phyloP scores from a whole-genome alignment of 2,797 vertebrate genomes.

The Amphiprion clarkii region DNA sequence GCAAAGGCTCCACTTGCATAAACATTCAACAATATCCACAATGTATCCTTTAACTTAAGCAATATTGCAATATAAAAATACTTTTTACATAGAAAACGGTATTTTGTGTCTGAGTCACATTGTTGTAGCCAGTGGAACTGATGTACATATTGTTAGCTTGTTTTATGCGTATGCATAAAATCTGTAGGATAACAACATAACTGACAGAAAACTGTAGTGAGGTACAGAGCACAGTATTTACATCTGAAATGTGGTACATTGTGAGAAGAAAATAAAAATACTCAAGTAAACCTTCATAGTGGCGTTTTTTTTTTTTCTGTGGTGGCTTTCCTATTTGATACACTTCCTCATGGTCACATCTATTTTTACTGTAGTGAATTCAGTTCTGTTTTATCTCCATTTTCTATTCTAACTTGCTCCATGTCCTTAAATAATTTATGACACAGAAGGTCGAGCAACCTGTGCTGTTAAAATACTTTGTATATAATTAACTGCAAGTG shows the following conservation, averaged over 20 bases:
- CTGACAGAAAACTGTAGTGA: too few relatives aligned
- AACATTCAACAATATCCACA: too few relatives aligned
- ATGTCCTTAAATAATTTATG: slow-evolving; percentile 36
- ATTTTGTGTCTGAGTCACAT: too few relatives aligned
- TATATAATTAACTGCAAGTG: slow-evolving; percentile 65
- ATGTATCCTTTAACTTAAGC: too few relatives aligned
- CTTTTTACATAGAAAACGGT: too few relatives aligned
- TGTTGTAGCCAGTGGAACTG: too few relatives aligned
- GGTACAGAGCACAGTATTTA: too few relatives aligned
- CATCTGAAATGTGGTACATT: neutral
- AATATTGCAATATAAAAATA: too few relatives aligned
- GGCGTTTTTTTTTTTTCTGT: neutral
- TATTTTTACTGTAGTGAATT: neutral
- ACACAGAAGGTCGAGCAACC: slow-evolving; percentile 31
- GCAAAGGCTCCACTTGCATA: too few relatives aligned
- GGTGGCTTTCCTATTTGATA: neutral
- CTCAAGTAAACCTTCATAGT: neutral
- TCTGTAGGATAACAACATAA: too few relatives aligned
- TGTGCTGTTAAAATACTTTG: slow-evolving; percentile 63
- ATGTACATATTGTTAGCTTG: too few relatives aligned
- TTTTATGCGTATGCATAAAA: too few relatives aligned
- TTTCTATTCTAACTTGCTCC: neutral
- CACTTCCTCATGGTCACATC: neutral
- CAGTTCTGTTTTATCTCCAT: neutral
- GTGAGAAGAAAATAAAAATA: neutral